Evolutionary conservation across 2,888 invertebrate genomes (phyloP), one percentile per base, ranked within the genome.

Genomic region (Panopea generosa): DNA sequence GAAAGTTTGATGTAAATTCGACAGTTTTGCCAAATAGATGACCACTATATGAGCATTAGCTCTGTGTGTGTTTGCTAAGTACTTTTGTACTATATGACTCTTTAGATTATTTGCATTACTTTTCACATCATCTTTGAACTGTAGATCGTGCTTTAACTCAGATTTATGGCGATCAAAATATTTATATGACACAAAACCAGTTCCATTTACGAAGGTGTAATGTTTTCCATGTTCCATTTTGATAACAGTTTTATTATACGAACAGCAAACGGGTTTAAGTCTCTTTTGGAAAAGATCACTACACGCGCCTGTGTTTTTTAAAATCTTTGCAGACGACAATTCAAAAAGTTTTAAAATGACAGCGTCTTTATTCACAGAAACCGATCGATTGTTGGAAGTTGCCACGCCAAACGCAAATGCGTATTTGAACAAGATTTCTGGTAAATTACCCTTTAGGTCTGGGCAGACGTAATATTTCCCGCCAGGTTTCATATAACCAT

Each of bases 351-450:
- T 53, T 11, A 26, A 20, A 14, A 63, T 26, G 14, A 9, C 29
- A 14, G 33, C 45, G 9, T 55, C 24, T 43, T 40, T 63, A 18
- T 38, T 16, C 40, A 63, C 50, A n/a, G 43, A 26, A 9, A 55
- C 6, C 22, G n/a, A 43, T 20, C 63, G 49, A 9, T 52, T 43
- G 18, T 24, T 27, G 18, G 22, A 26, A 24, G 27, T 20, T 7
- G 63, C 53, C 4, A 63, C 22, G 9, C 63, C 63, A 45, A 63
- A 40, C 0, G 53, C 43, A 45, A 33, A 63, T 3, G 63, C 53
- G 18, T 33, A 53, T 43, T 40, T 40, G 20, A 63, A 63, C 4
- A 63, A 3, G 14, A 27, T 45, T 2, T 9, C 33, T 40, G 53
- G 43, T 16, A 63, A 22, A 38, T 43, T 29, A 9, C 63, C 63